These are phyloP conservation scores for Harpalus rubripes DNA, from an alignment of 2,888 invertebrate genomes.

Conservation along the genomic window DNA sequence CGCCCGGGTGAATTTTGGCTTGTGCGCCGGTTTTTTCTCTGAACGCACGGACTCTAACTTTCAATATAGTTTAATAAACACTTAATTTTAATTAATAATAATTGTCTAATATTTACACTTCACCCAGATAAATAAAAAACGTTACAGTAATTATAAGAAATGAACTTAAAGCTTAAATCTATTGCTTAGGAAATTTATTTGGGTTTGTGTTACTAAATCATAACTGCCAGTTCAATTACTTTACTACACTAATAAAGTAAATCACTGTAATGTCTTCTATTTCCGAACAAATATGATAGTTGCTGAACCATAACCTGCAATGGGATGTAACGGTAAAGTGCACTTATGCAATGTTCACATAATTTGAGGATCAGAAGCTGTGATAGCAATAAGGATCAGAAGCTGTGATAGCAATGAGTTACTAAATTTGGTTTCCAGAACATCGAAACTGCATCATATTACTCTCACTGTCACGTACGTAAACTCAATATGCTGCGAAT, in stretches of 20 bases:
- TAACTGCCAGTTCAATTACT: no score
- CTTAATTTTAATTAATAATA: no score
- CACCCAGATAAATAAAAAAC: no score
- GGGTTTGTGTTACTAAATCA: no score
- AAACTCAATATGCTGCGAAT: background rate
- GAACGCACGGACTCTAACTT: no score
- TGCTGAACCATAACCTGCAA: background rate
- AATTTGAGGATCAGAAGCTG: background rate
- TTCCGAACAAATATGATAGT: background rate
- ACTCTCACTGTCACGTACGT: background rate
- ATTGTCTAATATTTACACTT: no score
- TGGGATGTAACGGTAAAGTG: background rate
- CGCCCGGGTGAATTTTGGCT: no score
- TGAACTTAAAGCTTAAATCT: no score
- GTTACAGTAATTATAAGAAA: no score
- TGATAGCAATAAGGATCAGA: background rate
- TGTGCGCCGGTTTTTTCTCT: no score
- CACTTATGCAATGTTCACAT: background rate
- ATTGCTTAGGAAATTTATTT: no score
- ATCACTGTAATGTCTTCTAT: background rate
- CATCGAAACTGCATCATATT: constrained; percentile 5
- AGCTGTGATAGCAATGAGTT: background rate
- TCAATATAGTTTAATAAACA: no score
- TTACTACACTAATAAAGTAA: background rate
- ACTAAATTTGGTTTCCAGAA: background rate